Evolutionary conservation across 2,888 invertebrate genomes (phyloP).

Genomic region (Eupithecia insigniata): DNA sequence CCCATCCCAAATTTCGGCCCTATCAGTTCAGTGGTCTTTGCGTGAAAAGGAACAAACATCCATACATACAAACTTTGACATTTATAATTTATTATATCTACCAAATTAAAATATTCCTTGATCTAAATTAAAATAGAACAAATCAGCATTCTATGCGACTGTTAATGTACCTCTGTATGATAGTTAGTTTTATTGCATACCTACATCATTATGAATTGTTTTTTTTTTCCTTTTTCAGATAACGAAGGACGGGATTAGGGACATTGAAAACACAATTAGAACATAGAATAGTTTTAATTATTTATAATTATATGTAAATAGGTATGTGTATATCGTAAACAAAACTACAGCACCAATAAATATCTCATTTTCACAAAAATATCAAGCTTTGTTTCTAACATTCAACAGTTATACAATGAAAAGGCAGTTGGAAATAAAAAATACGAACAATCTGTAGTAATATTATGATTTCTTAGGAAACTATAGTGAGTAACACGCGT

Average conservation of each 20-base stretch:
- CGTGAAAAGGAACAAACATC: too few relatives aligned
- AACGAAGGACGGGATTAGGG: constrained; percentile 78
- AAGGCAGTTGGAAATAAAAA: constrained; percentile 62
- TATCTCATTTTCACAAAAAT: constrained; percentile 82
- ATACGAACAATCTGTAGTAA: constrained; percentile 51
- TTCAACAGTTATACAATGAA: constrained; percentile 76
- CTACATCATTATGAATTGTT: neutral
- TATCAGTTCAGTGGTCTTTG: too few relatives aligned
- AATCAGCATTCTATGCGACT: neutral
- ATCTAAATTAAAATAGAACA: neutral
- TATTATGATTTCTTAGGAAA: constrained; percentile 73
- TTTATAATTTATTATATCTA: too few relatives aligned
- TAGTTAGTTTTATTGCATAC: neutral
- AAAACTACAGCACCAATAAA: constrained; percentile 84
- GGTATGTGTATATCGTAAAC: constrained; percentile 77
- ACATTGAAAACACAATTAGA: constrained; percentile 64
- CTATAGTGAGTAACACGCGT: constrained; percentile 85
- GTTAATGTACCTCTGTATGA: neutral
- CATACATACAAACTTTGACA: too few relatives aligned
- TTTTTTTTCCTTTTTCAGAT: constrained; percentile 69
- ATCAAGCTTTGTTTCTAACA: constrained; percentile 76
- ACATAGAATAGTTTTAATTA: constrained; percentile 68
- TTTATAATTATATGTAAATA: constrained; percentile 71
- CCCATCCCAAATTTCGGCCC: too few relatives aligned
- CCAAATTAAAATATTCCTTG: neutral